Conservation (phyloP, 2,113 vertebrate genomes). For the Cromileptes altivelis region DNA sequence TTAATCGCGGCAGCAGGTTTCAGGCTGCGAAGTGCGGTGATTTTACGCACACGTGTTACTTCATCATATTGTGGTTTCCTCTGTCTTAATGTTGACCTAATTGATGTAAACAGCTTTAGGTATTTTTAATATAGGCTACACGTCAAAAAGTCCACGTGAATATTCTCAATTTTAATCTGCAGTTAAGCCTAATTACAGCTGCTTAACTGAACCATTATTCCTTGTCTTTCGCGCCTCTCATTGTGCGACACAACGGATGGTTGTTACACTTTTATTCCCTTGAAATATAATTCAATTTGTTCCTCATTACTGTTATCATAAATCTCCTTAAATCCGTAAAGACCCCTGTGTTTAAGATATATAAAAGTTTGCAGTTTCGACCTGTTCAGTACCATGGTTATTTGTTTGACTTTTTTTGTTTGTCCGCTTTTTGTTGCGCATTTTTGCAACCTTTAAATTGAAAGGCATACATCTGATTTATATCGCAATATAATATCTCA, state of each 20-base stretch:
- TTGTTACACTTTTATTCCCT: neutral
- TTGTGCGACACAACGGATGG: neutral
- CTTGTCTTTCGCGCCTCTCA: too few species aligned
- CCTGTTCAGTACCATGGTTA: neutral
- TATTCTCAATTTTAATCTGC: neutral
- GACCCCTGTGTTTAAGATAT: neutral
- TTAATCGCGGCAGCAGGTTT: conserved; percentile 61
- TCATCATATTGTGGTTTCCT: neutral
- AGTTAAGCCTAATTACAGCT: neutral
- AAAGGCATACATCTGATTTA: neutral
- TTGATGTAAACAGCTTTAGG: neutral
- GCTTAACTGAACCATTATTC: neutral
- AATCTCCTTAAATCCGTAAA: neutral
- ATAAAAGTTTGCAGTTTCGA: neutral
- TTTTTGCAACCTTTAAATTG: neutral
- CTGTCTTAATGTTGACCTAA: neutral
- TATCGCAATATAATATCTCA: neutral
- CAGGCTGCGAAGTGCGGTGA: neutral
- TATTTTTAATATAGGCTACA: neutral
- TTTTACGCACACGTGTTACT: neutral
- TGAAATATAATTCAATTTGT: neutral
- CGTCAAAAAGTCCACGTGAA: neutral
- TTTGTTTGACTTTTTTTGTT: neutral
- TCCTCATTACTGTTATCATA: neutral
- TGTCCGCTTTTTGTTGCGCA: neutral